A percentile compares a stretch with the other conserved stretches of the same genome.
These are phyloP conservation scores for Drosophila neutralis DNA, from an alignment of 2,888 invertebrate genomes.

Conservation along the genomic window DNA sequence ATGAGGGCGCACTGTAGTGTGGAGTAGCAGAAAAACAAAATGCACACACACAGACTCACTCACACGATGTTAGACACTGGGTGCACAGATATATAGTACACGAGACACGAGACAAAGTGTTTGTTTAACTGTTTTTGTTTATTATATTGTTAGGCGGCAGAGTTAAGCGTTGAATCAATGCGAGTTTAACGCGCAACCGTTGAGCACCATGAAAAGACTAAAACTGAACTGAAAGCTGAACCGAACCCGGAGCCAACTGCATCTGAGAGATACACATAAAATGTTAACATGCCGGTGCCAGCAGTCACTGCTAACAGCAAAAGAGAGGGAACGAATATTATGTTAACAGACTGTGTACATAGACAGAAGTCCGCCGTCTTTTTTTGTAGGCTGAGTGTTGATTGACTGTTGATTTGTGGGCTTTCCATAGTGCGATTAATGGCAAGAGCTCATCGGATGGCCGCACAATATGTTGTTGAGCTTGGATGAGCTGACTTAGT, in stretches of 20 bases:
- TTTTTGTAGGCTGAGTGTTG: constrained; percentile 55
- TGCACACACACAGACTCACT: constrained; percentile 38
- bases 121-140: constrained; percentile 73
- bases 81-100: constrained; percentile 15
- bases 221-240: constrained; percentile 61
- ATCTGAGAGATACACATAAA: constrained; percentile 50
- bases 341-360: constrained; percentile 22
- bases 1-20: constrained; percentile 74
- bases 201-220: constrained; percentile 71
- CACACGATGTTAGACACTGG: constrained; percentile 10
- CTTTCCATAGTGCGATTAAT: constrained; percentile 66
- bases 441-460: constrained; percentile 59
- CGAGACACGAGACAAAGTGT: constrained; percentile 64
- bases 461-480: constrained; percentile 65
- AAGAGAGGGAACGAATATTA: constrained; percentile 13
- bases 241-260: constrained; percentile 24
- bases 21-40: constrained; percentile 43
- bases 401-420: constrained; percentile 74
- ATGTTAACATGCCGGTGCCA: constrained; percentile 38
- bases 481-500: constrained; percentile 53
- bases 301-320: constrained; percentile 8
- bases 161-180: constrained; percentile 9
- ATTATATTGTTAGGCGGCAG: constrained; percentile 54
- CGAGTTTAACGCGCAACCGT: constrained; percentile 53
- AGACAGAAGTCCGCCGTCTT: background rate